phyloP scores from a whole-genome alignment of 2,113 vertebrate species.

The Nasalis larvatus region DNA sequence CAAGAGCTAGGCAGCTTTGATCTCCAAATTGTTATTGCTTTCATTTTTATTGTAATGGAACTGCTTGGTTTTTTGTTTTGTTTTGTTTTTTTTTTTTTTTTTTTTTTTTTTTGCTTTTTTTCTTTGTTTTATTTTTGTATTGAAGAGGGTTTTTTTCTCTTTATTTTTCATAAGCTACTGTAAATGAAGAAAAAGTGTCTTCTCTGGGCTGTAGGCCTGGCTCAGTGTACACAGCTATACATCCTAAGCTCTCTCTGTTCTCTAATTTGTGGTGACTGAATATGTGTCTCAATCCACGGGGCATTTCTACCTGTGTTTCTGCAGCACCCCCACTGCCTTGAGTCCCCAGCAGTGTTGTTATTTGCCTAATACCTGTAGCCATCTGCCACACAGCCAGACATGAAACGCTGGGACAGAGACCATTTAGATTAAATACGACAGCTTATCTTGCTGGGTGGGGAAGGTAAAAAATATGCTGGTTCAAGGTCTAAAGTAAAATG shows the following conservation, averaged over 20 bases:
- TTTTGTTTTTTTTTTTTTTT: too few species aligned
- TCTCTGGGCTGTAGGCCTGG: neutral
- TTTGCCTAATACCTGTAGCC: neutral
- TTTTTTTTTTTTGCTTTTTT: neutral
- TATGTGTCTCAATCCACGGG: neutral
- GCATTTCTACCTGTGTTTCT: neutral
- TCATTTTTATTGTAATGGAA: conserved; percentile 64
- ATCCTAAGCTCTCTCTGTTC: neutral
- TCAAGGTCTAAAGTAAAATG: neutral
- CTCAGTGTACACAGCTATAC: neutral
- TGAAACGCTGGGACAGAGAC: neutral
- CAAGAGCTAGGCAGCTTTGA: conserved; percentile 40
- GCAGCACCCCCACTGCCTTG: neutral
- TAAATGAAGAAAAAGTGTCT: conserved; percentile 25
- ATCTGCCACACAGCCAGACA: neutral
- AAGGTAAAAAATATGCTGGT: neutral
- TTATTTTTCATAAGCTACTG: conserved; percentile 57
- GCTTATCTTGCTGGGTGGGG: neutral
- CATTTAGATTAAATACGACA: neutral
- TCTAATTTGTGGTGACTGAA: neutral
- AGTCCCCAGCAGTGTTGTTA: too few species aligned
- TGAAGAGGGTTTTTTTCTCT: neutral
- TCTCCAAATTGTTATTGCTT: conserved; percentile 58
- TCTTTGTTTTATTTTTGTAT: neutral
- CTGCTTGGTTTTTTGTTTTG: neutral